Base-by-base conservation (phyloP, 2,113 vertebrate genomes). In the Garra rufa region DNA sequence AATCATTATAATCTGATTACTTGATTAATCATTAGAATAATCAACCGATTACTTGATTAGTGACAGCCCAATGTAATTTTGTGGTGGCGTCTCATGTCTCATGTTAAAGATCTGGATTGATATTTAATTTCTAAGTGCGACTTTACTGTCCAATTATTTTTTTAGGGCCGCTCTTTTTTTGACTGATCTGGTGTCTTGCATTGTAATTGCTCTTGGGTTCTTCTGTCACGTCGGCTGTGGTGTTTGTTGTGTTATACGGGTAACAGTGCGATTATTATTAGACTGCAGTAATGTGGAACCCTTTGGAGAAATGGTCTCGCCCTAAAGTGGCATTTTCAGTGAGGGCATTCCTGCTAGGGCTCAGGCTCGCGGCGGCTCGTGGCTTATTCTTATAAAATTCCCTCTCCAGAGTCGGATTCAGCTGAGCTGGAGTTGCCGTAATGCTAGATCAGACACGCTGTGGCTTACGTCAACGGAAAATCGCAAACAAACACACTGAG, bases 241-340 rank as follows among this genome's bases (percentile, higher is more conserved):
- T 73, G 11, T 44, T 76, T 76, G 91, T 92, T 90, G 87, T 90
- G 91, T 77, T 38, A 69, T 21, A 8, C 19, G 9, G 84, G 91
- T 90, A 85, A 91, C 93, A 92, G 26, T 75, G 82, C 28, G 41
- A 88, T 87, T 93, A 93, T 92, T 92, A 94, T 94, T 94, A 94
- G 91, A 81, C 85, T 91, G 85, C 89, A 75, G 85, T 84, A 88
- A 91, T 88, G 90, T 90, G 90, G 85, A 85, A 38, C 85, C 83
- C 38, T 26, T 34, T 84, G 85, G 83, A 86, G 24, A 46, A 67
- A 82, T 74, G 67, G 88, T 71, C 81, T 30, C 9, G 86, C 86
- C 86, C 87, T 24, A 17, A 43, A 44, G 57, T 88, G 84, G 78
- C 48, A 6, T 74, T 73, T 75, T 85, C 81, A 86, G 85, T 86